Base-by-base conservation (phyloP, 2,113 vertebrate genomes). In the Saccopteryx leptura region DNA sequence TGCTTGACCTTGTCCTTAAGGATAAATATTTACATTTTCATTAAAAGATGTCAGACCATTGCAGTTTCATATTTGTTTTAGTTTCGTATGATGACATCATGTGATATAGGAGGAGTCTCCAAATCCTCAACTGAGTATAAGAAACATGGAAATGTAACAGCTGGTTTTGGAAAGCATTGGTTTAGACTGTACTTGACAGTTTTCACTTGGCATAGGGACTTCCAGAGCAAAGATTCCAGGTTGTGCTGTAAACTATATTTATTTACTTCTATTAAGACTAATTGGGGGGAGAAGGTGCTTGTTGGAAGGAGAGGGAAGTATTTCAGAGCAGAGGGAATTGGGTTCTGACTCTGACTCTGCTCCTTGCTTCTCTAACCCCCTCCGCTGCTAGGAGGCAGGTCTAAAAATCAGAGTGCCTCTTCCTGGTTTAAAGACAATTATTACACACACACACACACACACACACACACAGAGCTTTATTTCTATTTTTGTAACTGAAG, bases 201-300 rank as follows among this genome's bases (percentile, higher is more conserved):
- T 95, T 87, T 96, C 23, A 48, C 75, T 95, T 82, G 78, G 79
- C 69, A 90, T 85, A 78, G 50, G 71, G 56, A 81, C 52, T 96
- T 96, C 88, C 28, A 13, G 69, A 93, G 82, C 60, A 96, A 83
- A 91, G 50, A 90, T 71, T 84, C 91, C 81, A 97, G 93, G 95
- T 85, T 96, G 81, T 72, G 88, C 50, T 84, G 71, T 66, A 97
- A 96, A 96, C 92, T 80, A 88, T 92, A 95, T 96, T 96, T 96
- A 97, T 97, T 96, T 93, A 76, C 76, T 84, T 97, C 80, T 60
- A 88, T 95, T 93, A 96, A 88, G 76, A 76, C 65, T 92, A 92
- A 88, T 58, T 65, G 56, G 7, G 46, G 33, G 33, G 28, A 61
- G 74, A 24, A 63, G 33, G n/a, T 74, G 24, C 54, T 95, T n/a